phyloP scores from a whole-genome alignment of 1,140 invertebrate species.

The Dreissena rostriformis region DNA sequence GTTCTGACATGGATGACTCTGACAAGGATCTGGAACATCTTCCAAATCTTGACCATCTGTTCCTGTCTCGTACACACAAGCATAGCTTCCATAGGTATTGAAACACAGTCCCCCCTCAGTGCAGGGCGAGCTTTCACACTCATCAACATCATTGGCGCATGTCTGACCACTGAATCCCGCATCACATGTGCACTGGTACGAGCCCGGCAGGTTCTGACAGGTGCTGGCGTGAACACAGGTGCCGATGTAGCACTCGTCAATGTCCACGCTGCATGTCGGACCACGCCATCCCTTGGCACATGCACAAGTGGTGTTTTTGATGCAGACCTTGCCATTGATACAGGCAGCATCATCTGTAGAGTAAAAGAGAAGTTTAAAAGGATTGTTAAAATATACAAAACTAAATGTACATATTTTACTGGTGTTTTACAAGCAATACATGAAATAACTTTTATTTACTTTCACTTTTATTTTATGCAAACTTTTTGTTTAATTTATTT shows the following conservation, averaged over 20 bases:
- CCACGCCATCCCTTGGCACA: conserved; percentile 29
- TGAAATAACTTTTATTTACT: too few species aligned
- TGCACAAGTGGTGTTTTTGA: neutral
- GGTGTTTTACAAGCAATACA: too few species aligned
- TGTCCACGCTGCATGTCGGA: conserved; percentile 57
- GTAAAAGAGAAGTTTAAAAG: neutral
- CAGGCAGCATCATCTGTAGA: neutral
- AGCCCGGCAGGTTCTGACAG: conserved; percentile 4
- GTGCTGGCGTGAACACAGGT: conserved; percentile 62
- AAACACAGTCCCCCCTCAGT: neutral
- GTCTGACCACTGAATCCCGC: conserved; percentile 30
- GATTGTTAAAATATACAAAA: neutral
- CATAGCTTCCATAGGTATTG: neutral
- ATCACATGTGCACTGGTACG: conserved; percentile 37
- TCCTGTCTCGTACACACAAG: neutral
- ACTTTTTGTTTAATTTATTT: too few species aligned
- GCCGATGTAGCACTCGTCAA: conserved; percentile 80
- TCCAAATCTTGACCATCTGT: too few species aligned
- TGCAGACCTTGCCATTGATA: conserved; percentile 38
- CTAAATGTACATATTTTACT: conserved; percentile 13
- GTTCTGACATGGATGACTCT: too few species aligned
- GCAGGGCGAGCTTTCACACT: conserved; percentile 17
- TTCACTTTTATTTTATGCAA: too few species aligned
- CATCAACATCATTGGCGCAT: conserved; percentile 50
- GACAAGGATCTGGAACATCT: too few species aligned